These are phyloP conservation scores for Polypedilum vanderplanki DNA, from an alignment of 1,140 invertebrate species.

Conservation along the genomic window DNA sequence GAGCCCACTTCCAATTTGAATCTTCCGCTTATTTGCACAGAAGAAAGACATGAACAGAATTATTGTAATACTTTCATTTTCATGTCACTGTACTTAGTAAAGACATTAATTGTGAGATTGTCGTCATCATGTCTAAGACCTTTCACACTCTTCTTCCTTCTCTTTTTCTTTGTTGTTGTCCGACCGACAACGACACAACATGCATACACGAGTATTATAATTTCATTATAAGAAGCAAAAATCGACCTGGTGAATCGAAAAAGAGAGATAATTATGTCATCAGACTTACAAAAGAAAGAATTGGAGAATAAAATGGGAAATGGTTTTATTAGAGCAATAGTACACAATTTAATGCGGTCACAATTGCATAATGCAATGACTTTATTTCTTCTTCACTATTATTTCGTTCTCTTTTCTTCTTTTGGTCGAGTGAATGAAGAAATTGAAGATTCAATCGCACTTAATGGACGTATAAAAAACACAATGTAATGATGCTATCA, in stretches of 20 bases:
- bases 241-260: not conserved
- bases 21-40: not conserved
- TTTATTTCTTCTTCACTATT: not conserved
- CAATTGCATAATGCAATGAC: slow-evolving; percentile 4
- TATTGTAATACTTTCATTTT: not conserved
- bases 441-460: slow-evolving; percentile 12
- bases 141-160: not conserved
- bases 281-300: not conserved
- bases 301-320: not conserved
- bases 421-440: not conserved
- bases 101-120: not conserved
- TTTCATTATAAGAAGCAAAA: not conserved
- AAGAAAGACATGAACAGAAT: not conserved
- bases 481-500: slow-evolving; percentile 18
- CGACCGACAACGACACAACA: too few species aligned
- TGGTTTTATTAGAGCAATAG: slow-evolving; percentile 9
- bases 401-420: not conserved
- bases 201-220: too few species aligned
- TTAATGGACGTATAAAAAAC: not conserved
- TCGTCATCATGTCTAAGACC: slow-evolving; percentile 4
- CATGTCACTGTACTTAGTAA: not conserved
- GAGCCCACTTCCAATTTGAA: not conserved
- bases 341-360: not conserved
- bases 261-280: slow-evolving; percentile 11
- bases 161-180: not conserved